Conservation (phyloP, 2,888 invertebrate species). For the Tubulanus polymorphus region DNA sequence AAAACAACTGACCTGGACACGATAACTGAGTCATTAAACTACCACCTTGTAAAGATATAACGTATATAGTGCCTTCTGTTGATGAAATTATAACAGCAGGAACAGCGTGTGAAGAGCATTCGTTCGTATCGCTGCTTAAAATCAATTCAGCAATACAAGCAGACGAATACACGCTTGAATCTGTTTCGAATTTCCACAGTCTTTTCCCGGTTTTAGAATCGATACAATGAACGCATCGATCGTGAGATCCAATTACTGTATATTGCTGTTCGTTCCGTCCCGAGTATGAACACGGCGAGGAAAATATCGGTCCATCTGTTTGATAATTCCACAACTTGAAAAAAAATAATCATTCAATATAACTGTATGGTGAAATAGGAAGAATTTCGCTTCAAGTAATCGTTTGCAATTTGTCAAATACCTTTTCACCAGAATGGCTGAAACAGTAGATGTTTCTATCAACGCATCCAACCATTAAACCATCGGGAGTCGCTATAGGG, state of each 20-base stretch:
- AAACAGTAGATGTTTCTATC: conserved; percentile 41
- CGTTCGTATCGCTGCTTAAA: neutral
- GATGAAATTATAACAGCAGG: conserved; percentile 57
- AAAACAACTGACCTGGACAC: conserved; percentile 70
- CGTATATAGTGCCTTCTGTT: conserved; percentile 63
- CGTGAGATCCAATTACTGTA: conserved; percentile 48
- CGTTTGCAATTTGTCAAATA: neutral
- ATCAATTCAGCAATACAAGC: conserved; percentile 5
- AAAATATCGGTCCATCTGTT: conserved; percentile 68
- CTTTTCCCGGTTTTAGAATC: conserved; percentile 34
- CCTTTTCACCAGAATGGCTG: conserved; percentile 33
- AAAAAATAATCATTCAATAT: conserved; percentile 20
- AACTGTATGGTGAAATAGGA: conserved; percentile 1
- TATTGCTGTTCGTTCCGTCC: neutral
- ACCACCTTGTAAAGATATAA: conserved; percentile 60
- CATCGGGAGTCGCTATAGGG: conserved; percentile 50
- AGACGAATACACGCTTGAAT: conserved; percentile 63
- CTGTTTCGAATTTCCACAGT: conserved; percentile 60
- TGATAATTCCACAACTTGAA: conserved; percentile 64
- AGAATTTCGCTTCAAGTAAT: neutral
- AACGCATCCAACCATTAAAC: conserved; percentile 45
- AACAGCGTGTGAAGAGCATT: neutral
- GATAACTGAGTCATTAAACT: conserved; percentile 52
- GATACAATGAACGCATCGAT: conserved; percentile 42
- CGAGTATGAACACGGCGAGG: conserved; percentile 57